Evolutionary conservation across 2,113 vertebrate genomes (phyloP).

Genomic region (Rhipidura dahli): DNA sequence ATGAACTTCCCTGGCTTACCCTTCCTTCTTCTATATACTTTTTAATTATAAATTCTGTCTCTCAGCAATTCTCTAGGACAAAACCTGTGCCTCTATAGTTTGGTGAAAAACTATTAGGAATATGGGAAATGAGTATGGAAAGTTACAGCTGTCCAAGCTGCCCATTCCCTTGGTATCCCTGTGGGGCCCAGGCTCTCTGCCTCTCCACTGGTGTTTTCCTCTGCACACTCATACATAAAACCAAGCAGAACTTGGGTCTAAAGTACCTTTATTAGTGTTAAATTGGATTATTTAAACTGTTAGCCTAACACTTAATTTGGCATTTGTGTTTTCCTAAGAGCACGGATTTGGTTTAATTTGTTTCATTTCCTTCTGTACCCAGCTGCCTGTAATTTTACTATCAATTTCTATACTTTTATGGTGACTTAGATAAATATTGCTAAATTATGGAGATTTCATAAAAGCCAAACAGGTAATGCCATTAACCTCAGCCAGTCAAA

Average conservation of each 20-base stretch:
- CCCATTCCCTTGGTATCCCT: background rate
- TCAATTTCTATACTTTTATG: conserved; percentile 13
- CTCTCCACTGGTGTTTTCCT: background rate
- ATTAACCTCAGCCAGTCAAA: conserved; percentile 16
- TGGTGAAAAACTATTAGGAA: background rate
- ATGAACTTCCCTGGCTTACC: background rate
- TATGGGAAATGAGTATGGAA: background rate
- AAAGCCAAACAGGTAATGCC: conserved; percentile 14
- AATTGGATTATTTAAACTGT: conserved; percentile 4
- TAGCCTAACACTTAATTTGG: conserved; percentile 10
- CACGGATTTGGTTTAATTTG: conserved; percentile 7
- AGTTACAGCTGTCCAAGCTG: background rate
- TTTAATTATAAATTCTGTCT: background rate
- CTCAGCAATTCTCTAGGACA: background rate
- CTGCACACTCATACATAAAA: background rate
- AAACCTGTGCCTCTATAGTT: background rate
- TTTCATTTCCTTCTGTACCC: background rate
- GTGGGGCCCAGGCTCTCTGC: background rate
- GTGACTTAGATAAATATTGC: conserved; percentile 23
- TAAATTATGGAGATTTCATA: conserved; percentile 15
- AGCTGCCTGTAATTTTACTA: conserved; percentile 28
- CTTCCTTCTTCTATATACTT: background rate
- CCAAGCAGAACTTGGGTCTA: background rate
- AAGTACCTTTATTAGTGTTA: background rate
- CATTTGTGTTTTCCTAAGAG: conserved; percentile 19